phyloP scores from a whole-genome alignment of 2,797 vertebrate genomes.

The Pseudotriccus pelzelni region DNA sequence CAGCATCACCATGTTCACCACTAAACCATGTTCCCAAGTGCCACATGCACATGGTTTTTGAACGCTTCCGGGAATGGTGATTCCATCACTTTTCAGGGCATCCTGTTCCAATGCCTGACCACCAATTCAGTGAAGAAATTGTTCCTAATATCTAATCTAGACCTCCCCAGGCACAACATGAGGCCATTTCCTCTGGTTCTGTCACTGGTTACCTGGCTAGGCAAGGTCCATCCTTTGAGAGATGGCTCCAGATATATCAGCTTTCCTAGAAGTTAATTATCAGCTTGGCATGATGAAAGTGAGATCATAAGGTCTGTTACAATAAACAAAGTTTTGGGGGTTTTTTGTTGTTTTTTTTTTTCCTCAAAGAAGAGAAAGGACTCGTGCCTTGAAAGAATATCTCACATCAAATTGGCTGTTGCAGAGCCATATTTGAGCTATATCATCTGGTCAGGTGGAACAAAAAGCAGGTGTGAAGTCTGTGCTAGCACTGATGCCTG shows the following conservation, averaged over 20 bases:
- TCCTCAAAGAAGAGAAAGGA: not conserved
- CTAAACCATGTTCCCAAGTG: not conserved
- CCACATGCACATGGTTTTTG: not conserved
- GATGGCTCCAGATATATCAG: not conserved
- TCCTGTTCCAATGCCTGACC: not conserved
- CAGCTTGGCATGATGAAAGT: not conserved
- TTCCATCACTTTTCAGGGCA: not conserved
- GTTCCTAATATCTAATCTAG: not conserved
- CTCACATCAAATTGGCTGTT: not conserved
- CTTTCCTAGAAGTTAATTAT: not conserved
- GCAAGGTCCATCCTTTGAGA: not conserved
- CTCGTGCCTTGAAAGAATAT: not conserved
- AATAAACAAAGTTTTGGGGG: not conserved
- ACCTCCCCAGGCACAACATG: not conserved
- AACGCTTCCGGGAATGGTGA: not conserved
- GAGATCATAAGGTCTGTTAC: not conserved
- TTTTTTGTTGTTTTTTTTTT: not conserved
- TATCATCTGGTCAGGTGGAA: not conserved
- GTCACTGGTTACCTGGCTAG: not conserved
- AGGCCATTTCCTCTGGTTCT: not conserved
- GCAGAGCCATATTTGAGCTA: not conserved
- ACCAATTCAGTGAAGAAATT: not conserved
- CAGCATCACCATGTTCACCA: not conserved
- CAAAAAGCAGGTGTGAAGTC: not conserved
- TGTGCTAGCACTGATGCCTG: not conserved